These are phyloP conservation scores for Plutella xylostella DNA, from an alignment of 2,888 invertebrate species.

Conservation along the genomic window DNA sequence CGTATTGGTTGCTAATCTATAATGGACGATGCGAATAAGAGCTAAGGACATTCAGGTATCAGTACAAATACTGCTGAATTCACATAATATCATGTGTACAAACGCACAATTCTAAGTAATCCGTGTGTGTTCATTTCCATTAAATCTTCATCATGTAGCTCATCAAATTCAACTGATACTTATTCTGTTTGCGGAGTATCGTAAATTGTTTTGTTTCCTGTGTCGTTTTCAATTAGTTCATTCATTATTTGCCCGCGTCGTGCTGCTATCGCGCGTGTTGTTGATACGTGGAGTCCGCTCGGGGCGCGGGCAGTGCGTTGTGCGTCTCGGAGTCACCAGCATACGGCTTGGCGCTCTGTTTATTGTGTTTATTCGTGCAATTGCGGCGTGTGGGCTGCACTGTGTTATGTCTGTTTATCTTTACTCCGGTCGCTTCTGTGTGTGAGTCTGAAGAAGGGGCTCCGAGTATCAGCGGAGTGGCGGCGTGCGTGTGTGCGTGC, in stretches of 20 bases:
- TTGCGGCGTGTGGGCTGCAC: conserved; percentile 44
- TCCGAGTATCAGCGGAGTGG: conserved; percentile 7
- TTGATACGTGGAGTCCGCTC: neutral
- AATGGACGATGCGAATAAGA: no score
- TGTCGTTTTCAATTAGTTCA: conserved; percentile 26
- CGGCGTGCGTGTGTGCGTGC: conserved; percentile 24
- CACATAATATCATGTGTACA: no score
- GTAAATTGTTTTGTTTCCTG: conserved; percentile 24
- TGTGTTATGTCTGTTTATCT: conserved; percentile 59
- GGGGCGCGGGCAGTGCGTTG: neutral
- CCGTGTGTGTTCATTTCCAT: neutral
- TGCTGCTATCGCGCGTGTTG: conserved; percentile 34
- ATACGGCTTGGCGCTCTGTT: conserved; percentile 1
- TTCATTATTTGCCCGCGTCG: conserved; percentile 30
- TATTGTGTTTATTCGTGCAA: conserved; percentile 40
- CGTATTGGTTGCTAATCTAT: no score
- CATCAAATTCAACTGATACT: conserved; percentile 10
- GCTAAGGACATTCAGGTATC: no score
- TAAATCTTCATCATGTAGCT: neutral
- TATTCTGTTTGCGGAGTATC: conserved; percentile 15
- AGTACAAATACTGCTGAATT: no score
- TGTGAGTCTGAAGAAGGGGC: conserved; percentile 15
- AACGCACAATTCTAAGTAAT: no score
- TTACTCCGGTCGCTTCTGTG: conserved; percentile 35
- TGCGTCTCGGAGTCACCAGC: neutral